A percentile compares a stretch with the other conserved stretches of the same genome.
Evolutionary conservation across 2,888 invertebrate species (phyloP).

Genomic region (Ditula angustiorana): DNA sequence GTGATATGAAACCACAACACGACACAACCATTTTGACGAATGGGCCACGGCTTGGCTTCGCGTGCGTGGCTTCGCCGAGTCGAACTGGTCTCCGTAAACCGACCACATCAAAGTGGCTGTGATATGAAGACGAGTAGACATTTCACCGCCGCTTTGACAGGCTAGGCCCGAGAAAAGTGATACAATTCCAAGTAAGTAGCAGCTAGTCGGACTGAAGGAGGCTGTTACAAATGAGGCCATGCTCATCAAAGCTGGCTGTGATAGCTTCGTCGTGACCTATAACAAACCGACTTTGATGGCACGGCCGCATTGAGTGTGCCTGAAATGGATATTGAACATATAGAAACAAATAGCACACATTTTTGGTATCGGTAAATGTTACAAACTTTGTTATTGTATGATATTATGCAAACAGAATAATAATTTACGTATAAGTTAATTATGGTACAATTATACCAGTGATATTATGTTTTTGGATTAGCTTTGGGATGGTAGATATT

Average conservation of each 20-base stretch:
- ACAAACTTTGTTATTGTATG: no score
- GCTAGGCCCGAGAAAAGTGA: constrained; percentile 84
- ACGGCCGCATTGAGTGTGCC: constrained; percentile 77
- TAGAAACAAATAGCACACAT: constrained; percentile 6
- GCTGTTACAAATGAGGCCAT: constrained; percentile 84
- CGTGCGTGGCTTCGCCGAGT: constrained; percentile 21
- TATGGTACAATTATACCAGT: no score
- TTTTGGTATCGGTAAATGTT: no score
- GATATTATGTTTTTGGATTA: no score
- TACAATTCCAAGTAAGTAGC: constrained; percentile 28
- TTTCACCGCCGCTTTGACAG: constrained; percentile 97
- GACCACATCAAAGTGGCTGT: constrained; percentile 99
- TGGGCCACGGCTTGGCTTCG: constrained; percentile 69
- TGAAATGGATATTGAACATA: constrained; percentile 43
- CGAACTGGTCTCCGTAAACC: constrained; percentile 79
- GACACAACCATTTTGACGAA: constrained; percentile 94
- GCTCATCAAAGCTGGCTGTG: constrained; percentile 99
- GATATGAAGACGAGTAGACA: constrained; percentile 91
- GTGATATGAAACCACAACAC: constrained; percentile 91
- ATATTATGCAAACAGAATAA: no score
- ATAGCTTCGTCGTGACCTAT: constrained; percentile 90
- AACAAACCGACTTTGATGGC: constrained; percentile 93
- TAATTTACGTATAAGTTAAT: no score
- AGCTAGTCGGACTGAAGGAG: constrained; percentile 37
- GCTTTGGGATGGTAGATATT: no score